Conservation (phyloP, 2,888 invertebrate species). For the Merodon equestris region DNA sequence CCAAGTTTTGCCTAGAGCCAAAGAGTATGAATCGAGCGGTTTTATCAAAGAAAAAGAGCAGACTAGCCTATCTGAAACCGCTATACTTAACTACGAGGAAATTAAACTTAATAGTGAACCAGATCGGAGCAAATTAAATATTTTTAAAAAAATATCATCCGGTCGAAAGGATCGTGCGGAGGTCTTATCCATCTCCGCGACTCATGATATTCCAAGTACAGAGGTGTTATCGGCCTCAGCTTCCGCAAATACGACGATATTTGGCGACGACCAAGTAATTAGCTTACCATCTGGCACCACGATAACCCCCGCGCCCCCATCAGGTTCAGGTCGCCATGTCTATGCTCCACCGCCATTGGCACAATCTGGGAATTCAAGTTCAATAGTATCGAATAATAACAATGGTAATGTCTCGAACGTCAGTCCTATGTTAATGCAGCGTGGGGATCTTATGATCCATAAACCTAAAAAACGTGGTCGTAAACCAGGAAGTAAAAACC, state of each 20-base stretch:
- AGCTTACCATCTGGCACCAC: conserved; percentile 77
- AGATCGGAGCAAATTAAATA: conserved; percentile 91
- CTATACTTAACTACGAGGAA: conserved; percentile 48
- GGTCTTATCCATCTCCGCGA: background rate
- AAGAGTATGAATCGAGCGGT: too few species aligned
- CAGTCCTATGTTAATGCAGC: conserved; percentile 50
- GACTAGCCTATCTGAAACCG: background rate
- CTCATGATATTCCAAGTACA: background rate
- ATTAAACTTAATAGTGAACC: conserved; percentile 87
- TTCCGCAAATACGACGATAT: conserved; percentile 38
- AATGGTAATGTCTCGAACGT: conserved; percentile 53
- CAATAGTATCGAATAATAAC: conserved; percentile 51
- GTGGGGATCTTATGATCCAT: conserved; percentile 57
- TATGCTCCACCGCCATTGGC: conserved; percentile 64
- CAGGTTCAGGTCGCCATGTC: conserved; percentile 61
- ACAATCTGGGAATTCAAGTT: conserved; percentile 28
- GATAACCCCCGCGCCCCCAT: conserved; percentile 74
- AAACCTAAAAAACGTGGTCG: conserved; percentile 76
- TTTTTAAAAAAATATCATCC: conserved; percentile 89
- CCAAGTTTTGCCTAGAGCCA: too few species aligned
- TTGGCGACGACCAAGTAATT: conserved; percentile 71
- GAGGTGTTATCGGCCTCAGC: conserved; percentile 8
- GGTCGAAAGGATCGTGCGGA: conserved; percentile 81
- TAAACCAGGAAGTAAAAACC: conserved; percentile 76
- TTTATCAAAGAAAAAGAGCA: too few species aligned